Base-by-base conservation (phyloP, 2,113 vertebrate genomes). In the Dendropsophus ebraccatus region DNA sequence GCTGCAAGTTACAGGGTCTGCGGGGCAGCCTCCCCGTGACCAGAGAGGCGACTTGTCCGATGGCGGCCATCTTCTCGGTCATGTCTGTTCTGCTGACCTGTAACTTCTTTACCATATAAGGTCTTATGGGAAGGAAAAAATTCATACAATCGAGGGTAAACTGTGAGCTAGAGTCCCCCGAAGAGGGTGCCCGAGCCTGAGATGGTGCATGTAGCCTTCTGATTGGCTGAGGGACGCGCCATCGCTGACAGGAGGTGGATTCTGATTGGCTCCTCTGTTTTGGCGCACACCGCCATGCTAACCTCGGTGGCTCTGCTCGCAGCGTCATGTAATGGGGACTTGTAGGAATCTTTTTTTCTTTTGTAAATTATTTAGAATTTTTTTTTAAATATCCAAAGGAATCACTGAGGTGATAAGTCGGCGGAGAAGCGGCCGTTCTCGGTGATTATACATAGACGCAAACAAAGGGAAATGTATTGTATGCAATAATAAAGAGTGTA, bases 361-460 rank as follows among this genome's bases (percentile, higher is more conserved):
- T 80, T 80, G 77, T 80, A 80, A 60, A 62, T 80, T 80, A 80
- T 80, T 80, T 80, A 80, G 77, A 60, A 80, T 37, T 25, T 1
- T 80, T 80, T 80, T 80, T 80, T 60, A 54, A 62, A 80, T 80
- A 80, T 80, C 77, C 54, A 80, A 80, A 80, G 77, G 32, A 62
- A 62, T 60, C 77, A 16, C 19, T 45, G 23, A 49, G 73, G 3
- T 30, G 47, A 76, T 49, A 12, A 1, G 30, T 70, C 19, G 19
- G 41, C 72, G 25, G 7, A 49, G 12, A 30, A 5, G 47, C 23
- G 41, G 41, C 70, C 23, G n/a, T n/a, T 45, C 72, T 13, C 23
- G 13, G 72, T 10, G 13, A 56, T 56, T 78, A 32, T 79, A 32
- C 23, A 62, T 60, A 60, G 54, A 62, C 77, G 35, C 52, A 37